These are phyloP conservation scores for Callithrix jacchus DNA, from an alignment of 2,113 vertebrate species.

Conservation along the genomic window DNA sequence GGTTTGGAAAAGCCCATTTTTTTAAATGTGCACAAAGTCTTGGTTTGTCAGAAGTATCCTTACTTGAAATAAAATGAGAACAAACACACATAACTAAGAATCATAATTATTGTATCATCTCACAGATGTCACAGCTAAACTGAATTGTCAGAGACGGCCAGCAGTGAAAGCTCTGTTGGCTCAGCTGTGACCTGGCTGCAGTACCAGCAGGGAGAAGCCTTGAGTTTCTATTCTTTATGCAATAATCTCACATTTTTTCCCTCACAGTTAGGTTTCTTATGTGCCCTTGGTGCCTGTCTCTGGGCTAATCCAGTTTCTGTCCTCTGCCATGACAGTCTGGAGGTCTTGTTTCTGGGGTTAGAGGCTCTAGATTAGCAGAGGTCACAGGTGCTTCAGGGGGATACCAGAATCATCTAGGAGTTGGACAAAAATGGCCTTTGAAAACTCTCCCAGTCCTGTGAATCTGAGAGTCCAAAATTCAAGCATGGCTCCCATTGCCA, in stretches of 20 bases:
- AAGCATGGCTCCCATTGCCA: background rate
- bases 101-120: background rate
- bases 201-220: background rate
- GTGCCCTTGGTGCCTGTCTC: background rate
- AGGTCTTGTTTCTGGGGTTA: background rate
- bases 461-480: background rate
- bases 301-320: background rate
- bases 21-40: background rate
- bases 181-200: background rate
- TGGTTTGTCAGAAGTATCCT: background rate
- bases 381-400: background rate
- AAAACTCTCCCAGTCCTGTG: background rate
- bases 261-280: background rate
- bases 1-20: background rate
- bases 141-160: background rate
- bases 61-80: slow-evolving; percentile 34
- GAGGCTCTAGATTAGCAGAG: background rate
- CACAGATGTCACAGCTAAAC: background rate
- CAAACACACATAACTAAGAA: background rate
- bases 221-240: background rate
- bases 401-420: background rate
- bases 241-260: background rate
- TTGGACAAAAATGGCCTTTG: background rate
- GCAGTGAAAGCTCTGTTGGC: background rate
- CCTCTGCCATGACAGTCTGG: background rate